Evolutionary conservation across 2,113 vertebrate genomes (phyloP), one percentile per base, ranked within the genome.

Genomic region (Tupaia tana): DNA sequence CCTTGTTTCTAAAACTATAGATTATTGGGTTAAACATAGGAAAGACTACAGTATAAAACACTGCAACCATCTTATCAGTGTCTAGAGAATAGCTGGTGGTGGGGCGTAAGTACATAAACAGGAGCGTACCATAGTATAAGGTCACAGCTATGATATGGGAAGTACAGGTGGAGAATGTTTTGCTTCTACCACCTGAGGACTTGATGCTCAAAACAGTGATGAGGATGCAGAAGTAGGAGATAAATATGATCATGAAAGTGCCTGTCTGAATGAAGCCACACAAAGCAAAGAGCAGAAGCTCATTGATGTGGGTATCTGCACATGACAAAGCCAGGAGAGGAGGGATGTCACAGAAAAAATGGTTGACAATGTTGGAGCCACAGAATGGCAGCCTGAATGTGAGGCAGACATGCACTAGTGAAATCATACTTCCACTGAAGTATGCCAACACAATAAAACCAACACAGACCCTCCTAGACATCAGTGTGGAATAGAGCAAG

Each of bases 1-100:
- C 97, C 19, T 95, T 86, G 6, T 98, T 98, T 70, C 97, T 92
- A 31, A 98, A 95, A 7, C 96, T 98, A 4, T 98, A 98, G 73
- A 98, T 98, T 6, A 98, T 69, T 13, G 98, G 98, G 10, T 98
- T 98, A 70, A 98, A 74, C 97, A 98, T 97, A 3, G 98, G 98
- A 0, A 97, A 98, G 43, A 98, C 67, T 6, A 98, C 70, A 3
- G 96, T 97, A 85, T 98, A 98, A 94, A 98, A 97, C 70, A 97
- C 19, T 0, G 94, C 71, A 7, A 96, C 63, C 0, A 95, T 27
- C 66, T 97, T 97, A 27, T 97, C 95, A 0, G 77, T 84, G 18
- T 93, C 56, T 6, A 56, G 84, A 7, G 84, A 94, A 34, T 97
- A 98, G 54, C 80, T 98, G 54, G 80, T 59, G 4, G 89, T 74